phyloP scores from a whole-genome alignment of 1,140 invertebrate species.

The Drosophila funebris region DNA sequence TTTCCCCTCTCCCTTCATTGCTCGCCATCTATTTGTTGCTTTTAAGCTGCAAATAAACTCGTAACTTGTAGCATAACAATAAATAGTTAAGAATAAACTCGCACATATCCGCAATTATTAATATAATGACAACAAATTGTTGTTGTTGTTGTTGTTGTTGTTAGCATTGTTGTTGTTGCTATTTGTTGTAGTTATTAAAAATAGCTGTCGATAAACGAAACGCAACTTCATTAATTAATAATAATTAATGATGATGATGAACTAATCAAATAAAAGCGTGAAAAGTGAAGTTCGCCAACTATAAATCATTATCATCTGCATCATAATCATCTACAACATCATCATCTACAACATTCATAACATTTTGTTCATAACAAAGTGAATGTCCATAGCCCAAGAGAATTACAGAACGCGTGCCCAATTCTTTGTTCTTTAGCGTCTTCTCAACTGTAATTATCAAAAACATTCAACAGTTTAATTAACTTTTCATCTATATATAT shows the following conservation, averaged over 20 bases:
- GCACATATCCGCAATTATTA: conserved; percentile 76
- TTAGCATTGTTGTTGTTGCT: conserved; percentile 3
- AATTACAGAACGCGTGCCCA: conserved; percentile 15
- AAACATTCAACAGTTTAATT: background rate
- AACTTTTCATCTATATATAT: no score
- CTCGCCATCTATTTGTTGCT: background rate
- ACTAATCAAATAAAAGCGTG: conserved; percentile 79
- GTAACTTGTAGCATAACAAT: conserved; percentile 24
- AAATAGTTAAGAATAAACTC: conserved; percentile 34
- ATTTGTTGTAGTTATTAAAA: conserved; percentile 27
- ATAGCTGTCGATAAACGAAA: conserved; percentile 35
- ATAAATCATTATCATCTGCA: background rate
- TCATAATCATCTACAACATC: background rate
- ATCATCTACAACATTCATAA: background rate
- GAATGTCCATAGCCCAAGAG: background rate
- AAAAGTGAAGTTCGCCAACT: conserved; percentile 60
- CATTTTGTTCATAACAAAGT: background rate
- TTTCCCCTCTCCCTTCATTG: background rate
- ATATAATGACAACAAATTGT: conserved; percentile 57
- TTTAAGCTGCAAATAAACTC: background rate
- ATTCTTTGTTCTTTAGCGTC: background rate
- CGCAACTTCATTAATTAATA: conserved; percentile 67
- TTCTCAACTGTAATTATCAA: background rate
- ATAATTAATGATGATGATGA: conserved; percentile 80
- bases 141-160: conserved; percentile 17